Base-by-base conservation (phyloP, 2,797 vertebrate genomes). In the Cirrhinus mrigala region DNA sequence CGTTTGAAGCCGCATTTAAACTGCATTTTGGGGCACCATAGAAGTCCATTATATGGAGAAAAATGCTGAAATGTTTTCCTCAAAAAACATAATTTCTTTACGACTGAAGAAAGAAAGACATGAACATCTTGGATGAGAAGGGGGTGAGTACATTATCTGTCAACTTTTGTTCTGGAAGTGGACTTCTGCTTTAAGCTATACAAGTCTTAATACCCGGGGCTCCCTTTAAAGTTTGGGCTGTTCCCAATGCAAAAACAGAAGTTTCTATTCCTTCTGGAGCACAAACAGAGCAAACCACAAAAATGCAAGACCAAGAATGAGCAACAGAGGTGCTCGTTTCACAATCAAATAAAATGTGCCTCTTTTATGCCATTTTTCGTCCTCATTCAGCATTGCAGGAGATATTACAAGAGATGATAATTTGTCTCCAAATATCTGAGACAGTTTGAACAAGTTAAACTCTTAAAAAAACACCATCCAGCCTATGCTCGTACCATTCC, bases 241-340 rank as follows among this genome's bases (percentile, higher is more conserved):
- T 71, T 70, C 3, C 12, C 6, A 46, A 46, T 37, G 9, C 18
- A 69, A 37, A 70, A 6, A 44, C 37, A n/a, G n/a, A n/a, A n/a
- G 27, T 27, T 0, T 12, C 50, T 71, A 33, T 22, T 4, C 11
- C 4, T 73, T 82, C n/a, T 33, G 62, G 3, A 74, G 3, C 16
- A 50, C 12, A 62, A 82, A 20, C 64, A 70, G 20, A n/a, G 18
- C 46, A 46, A 22, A 20, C 10, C 33, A 46, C 15, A 54, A 71
- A 15, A 58, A 60, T 60, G 52, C 8, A 71, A 56, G 24, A 82
- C 33, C 37, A 82, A 40, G 2, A 71, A 6, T 22, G 24, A 29
- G 56, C 81, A 74, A 64, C 40, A 74, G 27, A 62, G 54, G 81
- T 29, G 46, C 46, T 71, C 66, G 50, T 78, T 71, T 85, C 37